A percentile compares a stretch with the other conserved stretches of the same genome.
phyloP scores from a whole-genome alignment of 2,113 vertebrate species.

The Trochalopteron elliotii region DNA sequence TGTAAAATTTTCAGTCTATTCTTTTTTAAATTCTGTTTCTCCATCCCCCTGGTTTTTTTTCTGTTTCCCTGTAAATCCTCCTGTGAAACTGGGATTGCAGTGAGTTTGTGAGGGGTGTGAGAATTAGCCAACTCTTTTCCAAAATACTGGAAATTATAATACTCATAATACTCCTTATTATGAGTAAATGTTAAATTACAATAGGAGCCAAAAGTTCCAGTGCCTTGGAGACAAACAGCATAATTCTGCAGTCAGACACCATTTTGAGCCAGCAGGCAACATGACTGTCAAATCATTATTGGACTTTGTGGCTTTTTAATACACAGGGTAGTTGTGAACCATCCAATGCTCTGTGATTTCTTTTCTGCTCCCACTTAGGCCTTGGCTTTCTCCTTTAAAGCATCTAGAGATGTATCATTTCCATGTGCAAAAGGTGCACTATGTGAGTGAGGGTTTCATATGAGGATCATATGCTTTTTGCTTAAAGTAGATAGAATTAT shows the following conservation, averaged over 20 bases:
- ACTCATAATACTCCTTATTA: not conserved
- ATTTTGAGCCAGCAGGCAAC: not conserved
- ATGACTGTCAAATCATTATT: not conserved
- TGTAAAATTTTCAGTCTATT: not conserved
- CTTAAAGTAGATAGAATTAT: not conserved
- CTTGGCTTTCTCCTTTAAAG: not conserved
- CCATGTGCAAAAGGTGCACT: not conserved
- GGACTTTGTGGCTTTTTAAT: not conserved
- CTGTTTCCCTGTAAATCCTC: not conserved
- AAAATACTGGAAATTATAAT: not conserved
- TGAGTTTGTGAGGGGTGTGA: not conserved
- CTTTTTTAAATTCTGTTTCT: not conserved
- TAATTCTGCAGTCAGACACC: not conserved
- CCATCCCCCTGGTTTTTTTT: fast-evolving
- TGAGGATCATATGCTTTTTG: not conserved
- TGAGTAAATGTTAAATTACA: not conserved
- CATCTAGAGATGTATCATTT: not conserved
- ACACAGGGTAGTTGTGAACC: not conserved
- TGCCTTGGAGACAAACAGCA: not conserved
- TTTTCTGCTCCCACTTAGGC: not conserved
- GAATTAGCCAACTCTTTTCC: not conserved
- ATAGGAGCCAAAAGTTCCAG: not conserved
- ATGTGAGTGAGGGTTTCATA: not conserved
- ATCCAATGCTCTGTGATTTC: not conserved
- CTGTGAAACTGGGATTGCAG: not conserved